These are phyloP conservation scores for Pediacus dermestoides DNA, from an alignment of 2,888 invertebrate genomes.

Conservation along the genomic window DNA sequence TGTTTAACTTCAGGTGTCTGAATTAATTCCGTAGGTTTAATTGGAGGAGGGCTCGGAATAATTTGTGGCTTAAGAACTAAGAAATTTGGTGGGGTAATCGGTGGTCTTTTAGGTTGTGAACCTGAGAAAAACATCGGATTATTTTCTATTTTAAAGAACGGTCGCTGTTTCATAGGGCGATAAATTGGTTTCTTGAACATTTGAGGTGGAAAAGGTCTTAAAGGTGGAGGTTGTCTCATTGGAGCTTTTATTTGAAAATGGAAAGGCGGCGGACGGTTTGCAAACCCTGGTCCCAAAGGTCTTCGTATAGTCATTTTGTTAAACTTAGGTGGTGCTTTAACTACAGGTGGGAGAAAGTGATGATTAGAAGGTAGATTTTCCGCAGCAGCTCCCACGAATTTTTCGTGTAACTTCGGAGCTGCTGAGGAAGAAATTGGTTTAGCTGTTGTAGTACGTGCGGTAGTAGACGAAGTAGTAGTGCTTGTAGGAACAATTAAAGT, in stretches of 20 bases:
- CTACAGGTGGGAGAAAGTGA: conserved; percentile 17
- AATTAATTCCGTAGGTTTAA: conserved; percentile 3
- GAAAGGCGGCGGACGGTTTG: conserved; percentile 10
- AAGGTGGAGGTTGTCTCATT: conserved; percentile 7
- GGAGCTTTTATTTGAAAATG: conserved; percentile 19
- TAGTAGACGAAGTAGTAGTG: conserved; percentile 9
- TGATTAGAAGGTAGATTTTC: neutral
- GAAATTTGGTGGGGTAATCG: too few species aligned
- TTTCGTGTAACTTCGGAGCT: too few species aligned
- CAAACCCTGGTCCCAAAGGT: conserved; percentile 7
- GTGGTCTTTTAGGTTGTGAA: conserved; percentile 7
- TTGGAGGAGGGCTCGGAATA: conserved; percentile 5
- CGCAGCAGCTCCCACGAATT: conserved; percentile 3
- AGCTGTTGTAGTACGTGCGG: neutral
- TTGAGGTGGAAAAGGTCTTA: conserved; percentile 12
- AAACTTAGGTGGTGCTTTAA: conserved; percentile 8
- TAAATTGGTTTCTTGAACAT: conserved; percentile 19
- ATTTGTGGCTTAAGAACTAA: conserved; percentile 5
- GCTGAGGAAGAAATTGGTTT: conserved; percentile 5
- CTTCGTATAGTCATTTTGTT: conserved; percentile 7
- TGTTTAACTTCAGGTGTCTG: conserved; percentile 23
- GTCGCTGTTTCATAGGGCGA: conserved; percentile 13
- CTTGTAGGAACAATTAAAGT: too few species aligned
- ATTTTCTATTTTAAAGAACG: conserved; percentile 11
- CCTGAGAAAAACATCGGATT: conserved; percentile 11